Conservation (phyloP, 2,888 invertebrate genomes). For the Amblyteles armatorius region DNA sequence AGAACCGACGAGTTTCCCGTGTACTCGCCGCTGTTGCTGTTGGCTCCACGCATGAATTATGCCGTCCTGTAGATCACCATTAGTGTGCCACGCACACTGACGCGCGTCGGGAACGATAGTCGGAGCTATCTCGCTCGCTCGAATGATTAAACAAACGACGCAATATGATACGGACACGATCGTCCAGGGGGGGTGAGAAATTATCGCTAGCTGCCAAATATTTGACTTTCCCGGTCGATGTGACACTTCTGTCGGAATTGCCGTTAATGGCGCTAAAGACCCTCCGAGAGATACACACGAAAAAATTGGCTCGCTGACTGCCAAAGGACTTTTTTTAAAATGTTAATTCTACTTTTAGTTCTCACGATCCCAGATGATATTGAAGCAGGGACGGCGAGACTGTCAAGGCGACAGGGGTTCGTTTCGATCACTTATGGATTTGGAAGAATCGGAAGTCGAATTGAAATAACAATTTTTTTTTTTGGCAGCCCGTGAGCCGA, state of each 20-base stretch:
- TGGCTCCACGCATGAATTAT: conserved; percentile 76
- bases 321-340: too few species aligned
- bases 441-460: too few species aligned
- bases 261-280: background rate
- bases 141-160: conserved; percentile 50
- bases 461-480: too few species aligned
- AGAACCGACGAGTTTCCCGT: conserved; percentile 68
- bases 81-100: conserved; percentile 67
- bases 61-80: conserved; percentile 76
- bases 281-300: background rate
- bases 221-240: background rate
- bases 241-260: background rate
- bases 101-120: conserved; percentile 44
- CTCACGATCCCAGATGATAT: too few species aligned
- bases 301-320: too few species aligned
- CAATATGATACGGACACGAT: conserved; percentile 40
- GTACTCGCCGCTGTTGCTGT: conserved; percentile 61
- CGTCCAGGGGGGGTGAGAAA: conserved; percentile 23
- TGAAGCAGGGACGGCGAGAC: too few species aligned
- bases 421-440: too few species aligned
- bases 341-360: too few species aligned
- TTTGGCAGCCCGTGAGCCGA: too few species aligned
- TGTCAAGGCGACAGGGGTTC: too few species aligned
- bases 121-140: conserved; percentile 33
- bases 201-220: conserved; percentile 45